Percentiles rank a stretch among this genome's conserved stretches.
Conservation (phyloP, 2,888 invertebrate genomes). For the Enchytraeus crypticus region DNA sequence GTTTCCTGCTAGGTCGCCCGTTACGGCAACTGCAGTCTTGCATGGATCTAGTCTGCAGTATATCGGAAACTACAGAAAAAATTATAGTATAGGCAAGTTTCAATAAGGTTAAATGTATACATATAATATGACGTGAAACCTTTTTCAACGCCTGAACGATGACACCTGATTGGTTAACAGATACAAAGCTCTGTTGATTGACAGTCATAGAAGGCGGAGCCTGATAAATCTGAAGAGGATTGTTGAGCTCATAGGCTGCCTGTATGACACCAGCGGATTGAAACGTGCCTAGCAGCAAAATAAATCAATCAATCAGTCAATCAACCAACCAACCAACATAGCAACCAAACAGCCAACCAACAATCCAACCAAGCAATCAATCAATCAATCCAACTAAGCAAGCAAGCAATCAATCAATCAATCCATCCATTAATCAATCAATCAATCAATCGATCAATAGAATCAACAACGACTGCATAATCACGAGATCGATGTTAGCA, state of each 20-base stretch:
- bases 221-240: constrained; percentile 24
- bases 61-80: neutral
- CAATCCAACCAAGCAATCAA: no score
- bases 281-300: constrained; percentile 27
- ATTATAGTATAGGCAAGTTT: no score
- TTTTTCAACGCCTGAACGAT: constrained; percentile 48
- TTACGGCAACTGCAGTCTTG: no score
- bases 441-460: no score
- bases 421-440: no score
- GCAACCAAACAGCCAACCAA: neutral
- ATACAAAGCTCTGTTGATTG: constrained; percentile 28
- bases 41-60: neutral
- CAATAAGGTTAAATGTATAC: no score
- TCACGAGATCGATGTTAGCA: no score
- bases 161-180: constrained; percentile 38
- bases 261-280: constrained; percentile 49
- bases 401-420: no score
- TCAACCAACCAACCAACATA: neutral
- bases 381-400: no score
- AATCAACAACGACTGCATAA: no score
- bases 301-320: no score
- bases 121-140: constrained; percentile 30
- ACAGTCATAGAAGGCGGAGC: neutral
- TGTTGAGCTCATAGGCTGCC: constrained; percentile 48
- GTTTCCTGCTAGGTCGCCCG: no score